Conservation (phyloP, 92 coral and sea anemone species). For the Heliopora coerulea region DNA sequence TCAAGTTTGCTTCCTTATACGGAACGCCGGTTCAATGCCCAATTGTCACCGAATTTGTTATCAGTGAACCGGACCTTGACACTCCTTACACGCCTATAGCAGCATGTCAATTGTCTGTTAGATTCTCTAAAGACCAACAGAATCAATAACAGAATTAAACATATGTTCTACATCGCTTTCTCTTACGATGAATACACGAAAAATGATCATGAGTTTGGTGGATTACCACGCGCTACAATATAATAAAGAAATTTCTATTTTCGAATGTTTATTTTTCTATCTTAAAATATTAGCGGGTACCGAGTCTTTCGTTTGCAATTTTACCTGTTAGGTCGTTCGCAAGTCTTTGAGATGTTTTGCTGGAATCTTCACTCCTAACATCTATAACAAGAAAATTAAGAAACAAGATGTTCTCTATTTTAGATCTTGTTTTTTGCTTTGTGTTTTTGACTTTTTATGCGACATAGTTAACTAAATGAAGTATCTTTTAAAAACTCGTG, state of each 20-base stretch:
- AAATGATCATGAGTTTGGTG: not conserved
- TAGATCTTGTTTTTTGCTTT: too few species aligned
- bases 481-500: not conserved
- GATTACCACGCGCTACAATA: not conserved
- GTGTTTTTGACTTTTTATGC: not conserved
- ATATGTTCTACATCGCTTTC: too few species aligned
- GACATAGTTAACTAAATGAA: not conserved
- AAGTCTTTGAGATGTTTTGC: slow-evolving; percentile 4
- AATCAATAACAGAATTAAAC: too few species aligned
- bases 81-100: not conserved
- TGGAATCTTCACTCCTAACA: not conserved
- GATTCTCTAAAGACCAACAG: too few species aligned
- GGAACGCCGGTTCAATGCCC: slow-evolving; percentile 32
- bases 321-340: slow-evolving; percentile 24
- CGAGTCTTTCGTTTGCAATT: slow-evolving; percentile 19
- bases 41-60: too few species aligned
- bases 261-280: not conserved
- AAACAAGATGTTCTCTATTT: too few species aligned
- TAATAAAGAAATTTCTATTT: slow-evolving; percentile 4
- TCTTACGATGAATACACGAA: too few species aligned
- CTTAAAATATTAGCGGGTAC: slow-evolving; percentile 17
- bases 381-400: not conserved
- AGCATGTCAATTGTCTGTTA: too few species aligned
- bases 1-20: not conserved
- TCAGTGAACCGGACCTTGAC: slow-evolving; percentile 16